phyloP scores from a whole-genome alignment of 1,140 invertebrate genomes.

The Pachypeltis micranthus region DNA sequence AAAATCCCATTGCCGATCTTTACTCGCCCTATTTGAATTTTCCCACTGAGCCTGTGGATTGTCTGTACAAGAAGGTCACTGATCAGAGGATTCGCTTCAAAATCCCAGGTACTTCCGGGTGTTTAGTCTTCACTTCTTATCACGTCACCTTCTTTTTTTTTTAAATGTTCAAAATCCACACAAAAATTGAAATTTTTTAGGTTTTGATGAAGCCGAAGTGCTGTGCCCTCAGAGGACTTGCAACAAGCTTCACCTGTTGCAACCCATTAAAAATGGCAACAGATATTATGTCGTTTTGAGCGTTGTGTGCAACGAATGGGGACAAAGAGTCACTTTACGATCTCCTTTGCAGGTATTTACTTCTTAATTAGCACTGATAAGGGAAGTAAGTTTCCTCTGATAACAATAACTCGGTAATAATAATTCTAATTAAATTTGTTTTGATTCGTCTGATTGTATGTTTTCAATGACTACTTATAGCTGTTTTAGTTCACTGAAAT shows the following conservation, averaged over 20 bases:
- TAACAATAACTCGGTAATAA: too few relatives aligned
- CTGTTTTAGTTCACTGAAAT: too few relatives aligned
- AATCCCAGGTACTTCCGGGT: conserved; percentile 39
- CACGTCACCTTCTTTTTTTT: neutral
- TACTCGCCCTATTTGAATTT: conserved; percentile 34
- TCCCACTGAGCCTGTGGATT: conserved; percentile 40
- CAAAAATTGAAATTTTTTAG: conserved; percentile 33
- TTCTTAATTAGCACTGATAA: too few relatives aligned
- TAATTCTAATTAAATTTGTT: too few relatives aligned
- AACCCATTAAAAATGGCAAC: conserved; percentile 50
- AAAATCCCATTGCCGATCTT: conserved; percentile 25
- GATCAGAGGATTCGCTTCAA: conserved; percentile 49
- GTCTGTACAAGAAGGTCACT: conserved; percentile 44
- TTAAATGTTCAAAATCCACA: neutral
- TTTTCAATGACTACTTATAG: too few relatives aligned
- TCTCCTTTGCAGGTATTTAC: conserved; percentile 62
- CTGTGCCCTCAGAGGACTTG: conserved; percentile 57
- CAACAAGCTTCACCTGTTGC: conserved; percentile 53
- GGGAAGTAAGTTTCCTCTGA: too few relatives aligned
- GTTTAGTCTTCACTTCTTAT: too few relatives aligned
- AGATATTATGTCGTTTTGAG: conserved; percentile 56
- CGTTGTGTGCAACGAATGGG: conserved; percentile 45
- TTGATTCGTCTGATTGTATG: too few relatives aligned
- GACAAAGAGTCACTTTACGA: conserved; percentile 49
- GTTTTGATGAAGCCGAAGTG: conserved; percentile 55